Base-by-base conservation (phyloP, 1,140 invertebrate genomes). In the Drosophila setifemur region DNA sequence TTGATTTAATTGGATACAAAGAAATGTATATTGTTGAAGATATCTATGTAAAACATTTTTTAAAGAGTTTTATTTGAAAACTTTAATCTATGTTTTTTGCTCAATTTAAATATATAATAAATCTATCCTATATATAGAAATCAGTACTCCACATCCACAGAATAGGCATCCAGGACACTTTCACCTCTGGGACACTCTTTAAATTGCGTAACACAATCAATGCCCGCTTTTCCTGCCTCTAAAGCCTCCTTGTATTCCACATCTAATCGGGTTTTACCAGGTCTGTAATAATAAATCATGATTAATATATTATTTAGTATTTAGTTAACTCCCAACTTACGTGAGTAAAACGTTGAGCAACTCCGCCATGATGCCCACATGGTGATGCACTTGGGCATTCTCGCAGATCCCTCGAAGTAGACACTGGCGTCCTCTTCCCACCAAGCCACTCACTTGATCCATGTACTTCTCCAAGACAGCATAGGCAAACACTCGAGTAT, bases 301-400 rank as follows among this genome's bases (percentile, higher is more conserved):
- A 18, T 7, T 2, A 21, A 26, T 4, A 19, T 7, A 28, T 29
- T 5, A 1, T 18, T 8, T 29, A 11, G 6, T 9, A 3, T 3
- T 37, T 31, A 7, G 5, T 14, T 23, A 28, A 57, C 9, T 29
- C 16, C 4, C 1, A 44, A 40, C 89, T 88, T 58, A 90, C 89
- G 79, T 85, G 1, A 90, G 69, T 6, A 90, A 35, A 28, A 88
- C 42, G 49, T 89, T 73, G 3, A 90, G 47, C 1, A 90, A 18
- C 49, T 89, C 83, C 0, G 89, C 71, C 52, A 89, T 73, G 11
- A 90, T 64, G 1, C 76, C 89, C 9, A 78, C 71, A 66, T 89
- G 86, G 2, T 73, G 58, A 67, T 90, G 70, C 2, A 90, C 60
- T 52, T 90, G 89, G 3, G 86, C 89, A 86, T 90, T 90, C 52